Evolutionary conservation across 2,113 vertebrate genomes (phyloP), one percentile per base, ranked within the genome.

Genomic region (Junco hyemalis): DNA sequence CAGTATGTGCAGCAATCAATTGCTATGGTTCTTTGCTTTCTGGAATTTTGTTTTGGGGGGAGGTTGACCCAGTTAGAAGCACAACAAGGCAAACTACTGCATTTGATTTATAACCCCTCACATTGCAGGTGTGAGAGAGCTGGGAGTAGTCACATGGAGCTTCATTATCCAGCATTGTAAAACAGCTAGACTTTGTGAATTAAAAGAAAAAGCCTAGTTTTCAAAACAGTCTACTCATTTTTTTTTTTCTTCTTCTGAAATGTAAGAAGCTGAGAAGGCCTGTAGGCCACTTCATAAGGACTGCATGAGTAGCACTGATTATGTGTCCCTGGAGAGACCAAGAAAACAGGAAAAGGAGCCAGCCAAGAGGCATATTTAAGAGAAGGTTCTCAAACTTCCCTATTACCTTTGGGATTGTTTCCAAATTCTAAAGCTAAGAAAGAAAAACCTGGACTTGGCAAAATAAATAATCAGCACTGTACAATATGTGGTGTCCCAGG

Each of bases 371-470:
- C 18, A 19, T 26, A 57, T 85, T 81, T 78, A 60, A 89, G 31
- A 57, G 25, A 77, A 73, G 36, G n/a, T 65, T 93, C 71, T 73
- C 87, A 94, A 48, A 73, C 65, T 77, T 95, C 85, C 66, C 24
- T 65, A 3, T 90, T 91, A 94, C 81, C 59, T 92, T 93, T 77
- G 76, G 74, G 68, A 88, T 69, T 73, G 36, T 44, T 95, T 90
- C 90, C 87, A 94, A 66, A 81, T 13, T 70, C 70, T 87, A 65
- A 82, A 91, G 24, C 71, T 77, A 72, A 82, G 81, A 85, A 88
- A 74, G 47, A 66, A 95, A 85, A 86, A 53, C 40, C 47, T 88
- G 63, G 35, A 76, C 74, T 78, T 86, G 83, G 53, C 56, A 81
- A 95, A 93, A 79, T 63, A 82, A 91, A 86, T 51, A 69, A 72